These are phyloP conservation scores for Amia ocellicauda DNA, from an alignment of 2,113 vertebrate species.

Conservation along the genomic window DNA sequence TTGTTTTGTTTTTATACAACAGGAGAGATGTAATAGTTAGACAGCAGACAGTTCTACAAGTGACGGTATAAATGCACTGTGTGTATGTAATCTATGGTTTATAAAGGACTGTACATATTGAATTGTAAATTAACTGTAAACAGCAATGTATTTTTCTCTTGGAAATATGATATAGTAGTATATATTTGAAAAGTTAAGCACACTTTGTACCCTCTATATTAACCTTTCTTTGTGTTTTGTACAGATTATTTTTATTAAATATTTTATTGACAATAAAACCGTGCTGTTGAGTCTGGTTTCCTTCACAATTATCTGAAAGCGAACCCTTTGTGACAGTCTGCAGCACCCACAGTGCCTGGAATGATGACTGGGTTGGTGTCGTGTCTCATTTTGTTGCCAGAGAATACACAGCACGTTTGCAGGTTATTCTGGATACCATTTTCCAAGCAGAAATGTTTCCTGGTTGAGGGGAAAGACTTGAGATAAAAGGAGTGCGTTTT, in stretches of 20 bases:
- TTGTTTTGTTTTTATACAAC: background rate
- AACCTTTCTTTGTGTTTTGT: slow-evolving; percentile 69
- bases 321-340: slow-evolving; percentile 26
- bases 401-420: slow-evolving; percentile 27
- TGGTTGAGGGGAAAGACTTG: no score
- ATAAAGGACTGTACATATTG: slow-evolving; percentile 79
- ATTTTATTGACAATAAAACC: slow-evolving; percentile 65
- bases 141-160: slow-evolving; percentile 73
- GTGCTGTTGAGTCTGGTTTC: slow-evolving; percentile 28
- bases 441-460: background rate
- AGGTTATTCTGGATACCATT: slow-evolving; percentile 32
- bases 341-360: slow-evolving; percentile 23
- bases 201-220: slow-evolving; percentile 63
- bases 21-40: slow-evolving; percentile 41
- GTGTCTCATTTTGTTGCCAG: slow-evolving; percentile 28
- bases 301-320: slow-evolving; percentile 27
- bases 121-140: slow-evolving; percentile 84
- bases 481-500: no score
- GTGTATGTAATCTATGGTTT: slow-evolving; percentile 69
- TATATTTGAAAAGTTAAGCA: slow-evolving; percentile 74
- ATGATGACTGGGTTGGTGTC: slow-evolving; percentile 24
- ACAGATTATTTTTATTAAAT: slow-evolving; percentile 79
- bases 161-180: slow-evolving; percentile 72
- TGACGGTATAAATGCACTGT: slow-evolving; percentile 63
- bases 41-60: slow-evolving; percentile 39